Evolutionary conservation across 2,113 vertebrate genomes (phyloP), one percentile per base, ranked within the genome.

Genomic region (Nematolebias whitei): DNA sequence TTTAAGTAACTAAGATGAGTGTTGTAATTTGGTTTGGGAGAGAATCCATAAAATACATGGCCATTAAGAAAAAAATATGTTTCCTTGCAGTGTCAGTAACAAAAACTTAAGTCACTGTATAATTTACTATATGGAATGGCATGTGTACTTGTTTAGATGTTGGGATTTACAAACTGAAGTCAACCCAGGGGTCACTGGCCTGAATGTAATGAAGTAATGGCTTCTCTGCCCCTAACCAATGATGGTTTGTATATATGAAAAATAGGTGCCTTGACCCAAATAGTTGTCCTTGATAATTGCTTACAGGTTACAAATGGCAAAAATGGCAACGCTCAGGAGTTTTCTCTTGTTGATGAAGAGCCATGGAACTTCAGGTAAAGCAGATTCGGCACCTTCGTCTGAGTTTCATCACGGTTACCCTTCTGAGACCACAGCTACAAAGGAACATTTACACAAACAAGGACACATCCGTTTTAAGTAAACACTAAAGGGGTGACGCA

Each of bases 291-390:
- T 93, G 90, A 83, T 94, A 93, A 96, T 94, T 96, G 91, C 94
- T 98, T 99, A 82, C 95, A 98, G 97, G 96, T 97, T 72, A 94
- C 94, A 91, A 90, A 95, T 93, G 94, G 95, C 93, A 94, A 94
- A 92, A 98, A 95, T 76, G 96, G 96, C 87, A 96, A 95, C 91
- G 92, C 95, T 64, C 90, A 94, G 63, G 95, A 95, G 72, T 95
- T 94, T 94, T 92, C 87, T 83, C 91, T 94, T 92, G 93, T 94
- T 83, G 96, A 98, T 85, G 95, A 98, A 80, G 94, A 95, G 89
- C 94, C 95, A 71, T 96, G 95, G 97, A 98, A 95, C 92, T 92
- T 78, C 87, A 94, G 94, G 76, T 96, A 95, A 89, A 94, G 92
- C 87, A 94, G 83, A 76, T 82, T 89, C 71, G 91, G 90, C 88